Conservation (phyloP, 2,113 vertebrate species). For the Aspidoscelis tigris region DNA sequence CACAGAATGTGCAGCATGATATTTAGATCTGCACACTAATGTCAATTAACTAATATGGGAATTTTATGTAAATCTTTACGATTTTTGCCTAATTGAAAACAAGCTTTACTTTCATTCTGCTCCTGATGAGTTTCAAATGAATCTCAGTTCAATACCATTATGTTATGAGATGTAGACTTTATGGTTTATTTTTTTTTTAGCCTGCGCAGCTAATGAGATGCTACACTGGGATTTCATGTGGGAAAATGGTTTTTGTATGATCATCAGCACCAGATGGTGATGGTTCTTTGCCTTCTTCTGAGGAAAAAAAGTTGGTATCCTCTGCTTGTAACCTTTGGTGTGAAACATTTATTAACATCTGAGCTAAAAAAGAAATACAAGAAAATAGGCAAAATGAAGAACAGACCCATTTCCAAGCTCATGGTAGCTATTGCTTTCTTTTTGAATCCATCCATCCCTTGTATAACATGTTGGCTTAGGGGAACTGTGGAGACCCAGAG, state of each 20-base stretch:
- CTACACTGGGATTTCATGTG: neutral
- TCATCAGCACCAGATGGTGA: neutral
- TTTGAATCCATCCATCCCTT: no score
- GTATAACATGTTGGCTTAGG: no score
- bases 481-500: no score
- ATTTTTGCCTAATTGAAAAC: constrained; percentile 29
- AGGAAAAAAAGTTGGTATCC: neutral
- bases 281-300: neutral
- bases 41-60: neutral
- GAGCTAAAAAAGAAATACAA: neutral
- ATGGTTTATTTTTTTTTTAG: neutral
- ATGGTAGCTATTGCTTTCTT: no score
- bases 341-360: neutral
- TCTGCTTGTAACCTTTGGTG: neutral
- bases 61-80: constrained; percentile 22
- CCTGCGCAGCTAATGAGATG: neutral
- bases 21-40: constrained; percentile 12
- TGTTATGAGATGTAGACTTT: constrained; percentile 13
- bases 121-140: constrained; percentile 34
- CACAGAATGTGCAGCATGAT: neutral
- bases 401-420: no score
- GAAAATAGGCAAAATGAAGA: neutral
- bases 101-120: constrained; percentile 26
- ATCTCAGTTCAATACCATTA: constrained; percentile 32
- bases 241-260: constrained; percentile 13